phyloP scores from a whole-genome alignment of 2,113 vertebrate genomes.

The Paraplagusia blochii region DNA sequence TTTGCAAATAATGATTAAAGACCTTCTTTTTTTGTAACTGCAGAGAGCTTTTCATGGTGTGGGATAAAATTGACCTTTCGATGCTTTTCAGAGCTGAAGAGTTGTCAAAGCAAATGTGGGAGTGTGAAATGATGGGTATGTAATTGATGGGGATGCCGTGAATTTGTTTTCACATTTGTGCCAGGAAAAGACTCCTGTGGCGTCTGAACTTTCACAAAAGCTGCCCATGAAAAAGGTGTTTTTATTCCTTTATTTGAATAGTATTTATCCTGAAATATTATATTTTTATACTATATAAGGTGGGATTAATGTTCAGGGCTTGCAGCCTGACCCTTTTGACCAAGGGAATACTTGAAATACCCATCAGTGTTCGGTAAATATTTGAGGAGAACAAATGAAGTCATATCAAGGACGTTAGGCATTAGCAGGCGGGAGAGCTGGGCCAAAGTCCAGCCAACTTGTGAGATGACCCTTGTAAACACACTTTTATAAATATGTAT shows the following conservation, averaged over 20 bases:
- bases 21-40: conserved; percentile 36
- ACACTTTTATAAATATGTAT: conserved; percentile 62
- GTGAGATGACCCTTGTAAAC: conserved; percentile 38
- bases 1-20: conserved; percentile 58
- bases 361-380: conserved; percentile 32
- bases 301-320: not conserved
- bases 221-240: not conserved
- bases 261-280: not conserved
- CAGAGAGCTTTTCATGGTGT: conserved; percentile 49
- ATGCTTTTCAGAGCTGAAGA: conserved; percentile 62
- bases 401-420: conserved; percentile 53
- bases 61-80: conserved; percentile 59
- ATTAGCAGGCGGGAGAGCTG: conserved; percentile 20
- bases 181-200: conserved; percentile 2
- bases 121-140: conserved; percentile 60
- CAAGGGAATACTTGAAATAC: conserved; percentile 53
- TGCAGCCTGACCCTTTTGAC: conserved; percentile 31
- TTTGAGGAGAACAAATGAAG: conserved; percentile 42
- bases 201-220: conserved; percentile 25
- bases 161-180: conserved; percentile 40
- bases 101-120: conserved; percentile 64
- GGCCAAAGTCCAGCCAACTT: conserved; percentile 9
- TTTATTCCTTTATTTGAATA: too few relatives aligned
- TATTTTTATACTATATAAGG: conserved; percentile 2
- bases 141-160: conserved; percentile 50